Base-by-base conservation (phyloP, 1,140 invertebrate genomes). In the Euura lappo region DNA sequence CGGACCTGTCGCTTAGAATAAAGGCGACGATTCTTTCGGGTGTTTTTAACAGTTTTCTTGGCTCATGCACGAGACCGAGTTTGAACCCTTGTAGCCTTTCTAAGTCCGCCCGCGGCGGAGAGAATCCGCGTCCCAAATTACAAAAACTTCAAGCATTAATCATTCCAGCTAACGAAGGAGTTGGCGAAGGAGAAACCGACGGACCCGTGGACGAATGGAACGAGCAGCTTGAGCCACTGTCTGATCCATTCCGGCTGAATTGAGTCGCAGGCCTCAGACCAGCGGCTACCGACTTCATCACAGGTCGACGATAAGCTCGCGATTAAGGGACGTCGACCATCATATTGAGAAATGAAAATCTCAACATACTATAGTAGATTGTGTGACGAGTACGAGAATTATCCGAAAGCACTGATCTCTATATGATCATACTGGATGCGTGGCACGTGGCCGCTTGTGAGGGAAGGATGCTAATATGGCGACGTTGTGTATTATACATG, bases 71-170 rank as follows among this genome's bases (percentile, higher is more conserved):
- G 28, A 28, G 28, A 28, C 28, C 28, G 28, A 28, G 28, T 28
- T 28, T 28, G 28, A 28, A 28, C 28, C 28, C 28, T 28, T 28
- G 28, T 28, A 28, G 28, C 28, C 28, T 28, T 28, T 1, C 28
- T 28, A 28, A 7, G 65, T 67, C 7, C 65, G 11, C 44, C 66
- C 44, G 4, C 5, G 66, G 28, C 66, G 43, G 66, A 3, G 3
- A 28, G 1, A 68, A 68, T 68, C 28, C 66, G 13, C 44, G 66
- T 28, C 28, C 66, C 44, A 44, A 68, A 68, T 68, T 42, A 42
- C 66, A 68, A 68, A 68, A 68, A 68, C 28, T 68, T 44, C 28
- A 3, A 42, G 66, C 66, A 68, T 68, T 68, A 68, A 68, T 68
- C 66, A 68, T 68, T 68, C 66, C 10, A 11, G 66, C 66, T 68